A percentile compares a stretch with the other conserved stretches of the same genome.
phyloP scores from a whole-genome alignment of 1,140 invertebrate species.

The Asobara japonica region DNA sequence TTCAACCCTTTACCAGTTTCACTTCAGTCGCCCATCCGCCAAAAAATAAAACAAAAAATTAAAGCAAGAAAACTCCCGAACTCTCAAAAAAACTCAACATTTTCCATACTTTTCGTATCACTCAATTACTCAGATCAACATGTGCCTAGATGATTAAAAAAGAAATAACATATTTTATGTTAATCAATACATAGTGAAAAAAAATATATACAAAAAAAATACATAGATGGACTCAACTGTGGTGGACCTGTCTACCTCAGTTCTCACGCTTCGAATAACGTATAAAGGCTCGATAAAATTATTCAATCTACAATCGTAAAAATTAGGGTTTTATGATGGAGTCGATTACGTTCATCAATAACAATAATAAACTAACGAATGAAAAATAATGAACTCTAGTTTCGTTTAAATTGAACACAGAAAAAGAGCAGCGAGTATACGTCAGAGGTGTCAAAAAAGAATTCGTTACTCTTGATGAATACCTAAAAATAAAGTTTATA shows the following conservation, averaged over 20 bases:
- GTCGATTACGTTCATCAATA: not conserved
- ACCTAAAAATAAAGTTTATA: too few relatives aligned
- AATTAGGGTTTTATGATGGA: not conserved
- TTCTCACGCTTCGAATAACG: not conserved
- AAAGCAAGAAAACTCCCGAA: too few relatives aligned
- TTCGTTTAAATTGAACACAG: not conserved
- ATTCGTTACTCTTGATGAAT: not conserved
- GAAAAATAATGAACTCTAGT: not conserved
- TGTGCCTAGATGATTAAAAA: not conserved
- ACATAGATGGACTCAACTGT: not conserved
- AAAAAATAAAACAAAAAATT: too few relatives aligned
- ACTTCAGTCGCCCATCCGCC: too few relatives aligned
- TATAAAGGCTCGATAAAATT: not conserved
- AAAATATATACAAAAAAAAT: slow-evolving; percentile 3
- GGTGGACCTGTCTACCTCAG: slow-evolving; percentile 1
- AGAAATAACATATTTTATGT: not conserved
- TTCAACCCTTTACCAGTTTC: too few relatives aligned
- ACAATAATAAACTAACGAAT: not conserved
- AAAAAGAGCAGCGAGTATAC: not conserved
- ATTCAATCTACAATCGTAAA: not conserved
- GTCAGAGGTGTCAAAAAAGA: not conserved
- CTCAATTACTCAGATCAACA: slow-evolving; percentile 7
- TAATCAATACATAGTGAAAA: not conserved
- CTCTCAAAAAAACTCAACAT: not conserved
- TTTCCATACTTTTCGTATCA: not conserved